phyloP scores from a whole-genome alignment of 2,113 vertebrate genomes.

The Hemicordylus capensis region DNA sequence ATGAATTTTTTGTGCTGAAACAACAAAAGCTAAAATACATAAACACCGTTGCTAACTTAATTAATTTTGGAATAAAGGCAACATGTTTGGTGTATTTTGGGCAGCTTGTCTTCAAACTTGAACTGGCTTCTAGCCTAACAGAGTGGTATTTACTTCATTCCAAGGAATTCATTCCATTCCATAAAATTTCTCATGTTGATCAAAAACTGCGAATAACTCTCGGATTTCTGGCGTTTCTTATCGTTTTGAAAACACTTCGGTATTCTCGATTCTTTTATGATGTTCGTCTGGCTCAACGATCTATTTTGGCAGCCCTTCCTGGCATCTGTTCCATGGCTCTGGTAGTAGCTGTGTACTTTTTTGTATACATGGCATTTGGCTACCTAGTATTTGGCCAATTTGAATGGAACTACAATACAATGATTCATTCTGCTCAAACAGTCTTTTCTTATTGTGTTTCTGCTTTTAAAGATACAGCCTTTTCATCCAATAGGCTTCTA shows the following conservation, averaged over 20 bases:
- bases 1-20: constrained; percentile 32
- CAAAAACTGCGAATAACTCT: constrained; percentile 40
- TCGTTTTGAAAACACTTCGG: constrained; percentile 66
- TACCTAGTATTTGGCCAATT: constrained; percentile 74
- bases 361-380: constrained; percentile 63
- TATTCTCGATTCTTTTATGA: constrained; percentile 60
- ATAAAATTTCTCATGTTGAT: constrained; percentile 61
- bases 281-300: constrained; percentile 62
- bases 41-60: constrained; percentile 38
- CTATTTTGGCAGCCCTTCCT: constrained; percentile 43
- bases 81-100: constrained; percentile 39
- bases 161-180: constrained; percentile 66
- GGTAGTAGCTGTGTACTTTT: constrained; percentile 49
- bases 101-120: constrained; percentile 48
- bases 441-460: constrained; percentile 65
- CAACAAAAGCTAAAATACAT: constrained; percentile 48
- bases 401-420: constrained; percentile 64
- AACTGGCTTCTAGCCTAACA: constrained; percentile 42
- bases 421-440: constrained; percentile 61
- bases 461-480: constrained; percentile 55
- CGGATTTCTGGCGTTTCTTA: constrained; percentile 68
- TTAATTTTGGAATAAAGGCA: constrained; percentile 58
- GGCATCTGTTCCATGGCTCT: constrained; percentile 65
- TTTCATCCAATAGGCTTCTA: constrained; percentile 48
- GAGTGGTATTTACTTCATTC: constrained; percentile 39